Evolutionary conservation across 2,797 vertebrate species (phyloP).

Genomic region (Limosa lapponica): DNA sequence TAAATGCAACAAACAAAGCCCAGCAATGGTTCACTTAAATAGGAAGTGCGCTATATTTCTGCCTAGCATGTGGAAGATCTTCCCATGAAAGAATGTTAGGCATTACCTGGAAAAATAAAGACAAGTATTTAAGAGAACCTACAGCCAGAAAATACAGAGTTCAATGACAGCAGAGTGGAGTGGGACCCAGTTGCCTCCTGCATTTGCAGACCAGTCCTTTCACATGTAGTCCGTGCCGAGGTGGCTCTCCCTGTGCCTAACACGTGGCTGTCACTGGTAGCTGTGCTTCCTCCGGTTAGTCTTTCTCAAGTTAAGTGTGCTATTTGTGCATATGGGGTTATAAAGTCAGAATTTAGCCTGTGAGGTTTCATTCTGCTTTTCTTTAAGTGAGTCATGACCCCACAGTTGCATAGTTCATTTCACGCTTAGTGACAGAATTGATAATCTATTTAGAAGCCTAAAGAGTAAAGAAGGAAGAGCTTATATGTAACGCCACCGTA

Average conservation of each 20-base stretch:
- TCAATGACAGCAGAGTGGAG: neutral
- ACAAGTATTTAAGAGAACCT: neutral
- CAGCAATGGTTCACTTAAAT: neutral
- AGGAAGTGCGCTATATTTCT: neutral
- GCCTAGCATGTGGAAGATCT: neutral
- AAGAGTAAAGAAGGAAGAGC: neutral
- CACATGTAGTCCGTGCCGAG: neutral
- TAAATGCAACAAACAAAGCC: neutral
- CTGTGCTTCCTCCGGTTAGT: neutral
- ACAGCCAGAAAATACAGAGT: neutral
- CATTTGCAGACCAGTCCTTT: neutral
- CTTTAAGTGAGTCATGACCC: neutral
- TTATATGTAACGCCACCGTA: neutral
- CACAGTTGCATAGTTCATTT: neutral
- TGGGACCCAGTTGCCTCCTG: neutral
- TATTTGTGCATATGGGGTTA: neutral
- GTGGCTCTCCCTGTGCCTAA: neutral
- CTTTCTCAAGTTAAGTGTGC: neutral
- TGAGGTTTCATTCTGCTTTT: neutral
- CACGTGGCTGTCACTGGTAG: rapidly evolving
- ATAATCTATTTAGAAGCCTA: neutral
- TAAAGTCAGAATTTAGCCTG: neutral
- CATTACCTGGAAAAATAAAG: neutral
- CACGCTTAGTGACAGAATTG: neutral
- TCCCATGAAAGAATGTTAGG: neutral